Percentiles rank a stretch among this genome's conserved stretches.
These are phyloP conservation scores for Pangasianodon hypophthalmus DNA, from an alignment of 2,113 vertebrate species.

Conservation along the genomic window DNA sequence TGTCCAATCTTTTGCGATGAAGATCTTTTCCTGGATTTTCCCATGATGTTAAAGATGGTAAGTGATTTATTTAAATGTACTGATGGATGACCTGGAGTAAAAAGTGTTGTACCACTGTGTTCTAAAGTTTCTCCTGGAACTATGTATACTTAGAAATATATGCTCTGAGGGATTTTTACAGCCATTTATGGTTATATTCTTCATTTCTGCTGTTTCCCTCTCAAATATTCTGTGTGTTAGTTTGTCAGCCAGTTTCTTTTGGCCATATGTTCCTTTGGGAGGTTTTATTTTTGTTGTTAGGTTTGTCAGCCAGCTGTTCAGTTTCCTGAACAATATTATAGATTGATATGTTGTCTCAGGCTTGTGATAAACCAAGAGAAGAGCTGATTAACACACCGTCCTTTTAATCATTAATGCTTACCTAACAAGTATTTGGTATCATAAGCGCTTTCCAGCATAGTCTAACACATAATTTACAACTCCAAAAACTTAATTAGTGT, in stretches of 20 bases:
- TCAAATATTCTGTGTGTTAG: slow-evolving; percentile 7
- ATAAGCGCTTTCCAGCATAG: not conserved
- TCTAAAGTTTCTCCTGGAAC: not conserved
- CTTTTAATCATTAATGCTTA: slow-evolving; percentile 7
- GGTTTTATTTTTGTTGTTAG: slow-evolving; percentile 2
- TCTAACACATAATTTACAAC: not conserved
- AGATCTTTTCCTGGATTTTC: not conserved
- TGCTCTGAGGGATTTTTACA: not conserved
- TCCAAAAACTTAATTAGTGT: not conserved
- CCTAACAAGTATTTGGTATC: not conserved
- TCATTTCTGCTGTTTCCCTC: not conserved
- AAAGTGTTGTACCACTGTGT: not conserved
- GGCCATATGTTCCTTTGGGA: slow-evolving; percentile 24
- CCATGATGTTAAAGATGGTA: slow-evolving; percentile 4
- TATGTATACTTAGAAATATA: not conserved
- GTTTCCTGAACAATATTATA: not conserved
- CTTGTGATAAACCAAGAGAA: slow-evolving; percentile 1
- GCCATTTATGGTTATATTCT: not conserved
- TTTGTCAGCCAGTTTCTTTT: slow-evolving; percentile 17
- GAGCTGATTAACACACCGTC: not conserved
- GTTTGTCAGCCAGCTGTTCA: not conserved
- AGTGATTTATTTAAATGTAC: not conserved
- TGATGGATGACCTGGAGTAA: not conserved
- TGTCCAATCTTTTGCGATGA: not conserved
- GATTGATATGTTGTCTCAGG: not conserved